A percentile compares a stretch with the other conserved stretches of the same genome.
Conservation (phyloP, 1,140 invertebrate genomes). For the Diachasmimorpha longicaudata region DNA sequence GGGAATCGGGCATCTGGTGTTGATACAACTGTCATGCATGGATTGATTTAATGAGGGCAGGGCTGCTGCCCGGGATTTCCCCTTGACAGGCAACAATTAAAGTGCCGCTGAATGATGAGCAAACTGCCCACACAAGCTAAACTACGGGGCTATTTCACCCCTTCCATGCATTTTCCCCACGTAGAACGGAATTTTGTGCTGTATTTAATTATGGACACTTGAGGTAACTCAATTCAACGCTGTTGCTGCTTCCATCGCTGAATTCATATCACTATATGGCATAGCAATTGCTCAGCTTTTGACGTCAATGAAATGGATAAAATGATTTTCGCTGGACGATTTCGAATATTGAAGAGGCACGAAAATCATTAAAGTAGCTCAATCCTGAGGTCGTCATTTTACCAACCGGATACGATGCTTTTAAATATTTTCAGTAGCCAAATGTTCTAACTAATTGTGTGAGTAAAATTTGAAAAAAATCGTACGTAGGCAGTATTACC, state of each 20-base stretch:
- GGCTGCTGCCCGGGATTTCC: not conserved
- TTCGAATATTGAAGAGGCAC: no score
- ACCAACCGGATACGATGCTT: no score
- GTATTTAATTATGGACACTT: not conserved
- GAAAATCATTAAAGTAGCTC: not conserved
- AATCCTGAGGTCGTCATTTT: no score
- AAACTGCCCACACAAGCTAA: constrained; percentile 5
- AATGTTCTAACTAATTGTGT: no score
- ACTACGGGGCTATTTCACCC: constrained; percentile 3
- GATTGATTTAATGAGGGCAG: constrained; percentile 11
- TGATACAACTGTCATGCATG: not conserved
- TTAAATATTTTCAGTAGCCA: no score
- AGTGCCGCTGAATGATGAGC: constrained; percentile 1
- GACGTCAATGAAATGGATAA: not conserved
- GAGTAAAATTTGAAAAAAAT: no score
- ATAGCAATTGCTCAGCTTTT: not conserved
- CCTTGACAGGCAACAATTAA: constrained; percentile 16
- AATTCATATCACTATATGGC: not conserved
- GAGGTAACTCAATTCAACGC: not conserved
- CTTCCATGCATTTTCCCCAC: not conserved
- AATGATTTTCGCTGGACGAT: not conserved
- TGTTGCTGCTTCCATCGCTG: not conserved
- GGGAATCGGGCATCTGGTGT: not conserved
- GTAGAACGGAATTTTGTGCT: not conserved
- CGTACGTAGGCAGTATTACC: no score